Evolutionary conservation across 2,113 vertebrate genomes (phyloP), one percentile per base, ranked within the genome.

Genomic region (Eidolon helvum): DNA sequence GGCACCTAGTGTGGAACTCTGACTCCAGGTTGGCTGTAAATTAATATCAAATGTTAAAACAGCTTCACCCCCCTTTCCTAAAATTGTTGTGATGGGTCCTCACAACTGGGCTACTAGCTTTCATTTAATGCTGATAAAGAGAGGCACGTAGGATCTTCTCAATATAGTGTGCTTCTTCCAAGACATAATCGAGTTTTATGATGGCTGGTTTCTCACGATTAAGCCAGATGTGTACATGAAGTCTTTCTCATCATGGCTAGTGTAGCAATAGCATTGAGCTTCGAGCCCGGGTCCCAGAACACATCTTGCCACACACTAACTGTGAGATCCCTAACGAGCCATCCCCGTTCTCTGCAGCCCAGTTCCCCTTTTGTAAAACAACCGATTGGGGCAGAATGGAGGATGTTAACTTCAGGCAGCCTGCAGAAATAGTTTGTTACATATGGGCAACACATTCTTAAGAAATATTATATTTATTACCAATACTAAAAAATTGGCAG

Each of bases 131-230:
- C 43, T 74, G 75, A 91, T 86, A 33, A 55, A 85, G 45, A 65
- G 79, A 61, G 61, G n/a, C 82, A 71, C 21, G 5, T 1, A 22
- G 45, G 89, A 79, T 50, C 35, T 35, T 90, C 80, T 92, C 43
- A 45, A 77, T 10, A 38, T 0, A 38, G 38, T 43, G 21, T 26
- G 48, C 65, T 86, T 89, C 86, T 75, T 78, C 96, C 78, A 88
- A 69, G 77, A n/a, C 71, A 55, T 71, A 53, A 92, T 91, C 82
- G 80, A 88, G 66, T 83, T 69, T 86, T 65, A 40, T 11, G 21
- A 93, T 79, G 89, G 55, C 66, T 89, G 77, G 57, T 89, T 86
- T 69, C 80, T 96, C 85, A 95, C 91, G 82, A 0, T 91, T 55
- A 61, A 61, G 82, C 45, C 57, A 85, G n/a, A 24, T 40, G 57